A percentile compares a stretch with the other conserved stretches of the same genome.
Conservation (phyloP, 2,113 vertebrate species). For the Ginglymostoma cirratum region DNA sequence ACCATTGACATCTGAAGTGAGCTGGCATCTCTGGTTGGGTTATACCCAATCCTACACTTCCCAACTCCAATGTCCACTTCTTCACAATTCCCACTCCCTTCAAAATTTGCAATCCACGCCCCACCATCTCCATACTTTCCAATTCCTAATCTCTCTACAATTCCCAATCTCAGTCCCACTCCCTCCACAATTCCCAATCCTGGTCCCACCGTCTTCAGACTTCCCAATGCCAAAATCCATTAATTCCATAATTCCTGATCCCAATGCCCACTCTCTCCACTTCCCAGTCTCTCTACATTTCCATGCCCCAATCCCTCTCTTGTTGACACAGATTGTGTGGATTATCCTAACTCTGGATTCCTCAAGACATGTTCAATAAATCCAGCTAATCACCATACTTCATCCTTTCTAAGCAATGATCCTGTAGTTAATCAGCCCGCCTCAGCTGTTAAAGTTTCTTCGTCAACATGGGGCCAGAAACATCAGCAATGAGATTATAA, state of each 20-base stretch:
- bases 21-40: neutral
- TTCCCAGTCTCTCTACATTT: neutral
- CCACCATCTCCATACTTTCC: neutral
- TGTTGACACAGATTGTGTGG: neutral
- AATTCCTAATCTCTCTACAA: neutral
- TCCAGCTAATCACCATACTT: neutral
- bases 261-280: neutral
- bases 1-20: neutral
- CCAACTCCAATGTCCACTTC: neutral
- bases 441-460: neutral
- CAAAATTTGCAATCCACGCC: neutral
- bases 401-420: neutral
- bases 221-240: neutral
- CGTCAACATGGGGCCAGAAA: neutral
- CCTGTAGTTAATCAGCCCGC: neutral
- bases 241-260: neutral
- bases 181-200: neutral
- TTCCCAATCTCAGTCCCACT: neutral
- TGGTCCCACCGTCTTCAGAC: neutral
- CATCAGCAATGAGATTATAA: neutral
- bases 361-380: neutral
- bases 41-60: neutral
- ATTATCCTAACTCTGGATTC: too few species aligned
- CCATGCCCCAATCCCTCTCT: neutral
- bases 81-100: neutral